Conservation (phyloP, 2,797 vertebrate species). For the Iguana delicatissima region DNA sequence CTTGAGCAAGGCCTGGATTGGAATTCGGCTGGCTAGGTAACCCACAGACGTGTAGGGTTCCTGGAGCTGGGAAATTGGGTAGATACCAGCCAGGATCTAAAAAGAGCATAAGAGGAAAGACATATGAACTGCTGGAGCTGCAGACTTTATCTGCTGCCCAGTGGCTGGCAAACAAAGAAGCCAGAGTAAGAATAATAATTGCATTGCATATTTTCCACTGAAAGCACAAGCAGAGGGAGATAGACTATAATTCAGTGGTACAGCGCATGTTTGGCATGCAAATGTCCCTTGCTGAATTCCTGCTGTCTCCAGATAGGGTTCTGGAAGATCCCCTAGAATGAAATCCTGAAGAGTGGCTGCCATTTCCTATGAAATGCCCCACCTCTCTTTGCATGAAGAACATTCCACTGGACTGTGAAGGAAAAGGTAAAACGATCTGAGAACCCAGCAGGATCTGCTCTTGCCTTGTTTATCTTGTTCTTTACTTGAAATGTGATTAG, state of each 20-base stretch:
- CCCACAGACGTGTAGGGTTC: slow-evolving; percentile 94
- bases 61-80: slow-evolving; percentile 92
- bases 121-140: background rate
- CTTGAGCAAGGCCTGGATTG: slow-evolving; percentile 84
- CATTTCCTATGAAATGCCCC: background rate
- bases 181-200: background rate
- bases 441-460: too few relatives aligned
- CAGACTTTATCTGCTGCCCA: background rate
- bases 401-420: too few relatives aligned
- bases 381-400: too few relatives aligned
- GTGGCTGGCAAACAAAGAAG: background rate
- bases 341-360: background rate
- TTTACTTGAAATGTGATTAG: too few relatives aligned
- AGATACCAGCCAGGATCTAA: slow-evolving; percentile 91
- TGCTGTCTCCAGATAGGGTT: background rate
- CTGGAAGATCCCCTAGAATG: background rate
- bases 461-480: too few relatives aligned
- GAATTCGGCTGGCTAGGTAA: slow-evolving; percentile 87
- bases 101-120: background rate
- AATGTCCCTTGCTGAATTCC: background rate
- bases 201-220: background rate
- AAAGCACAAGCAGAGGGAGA: background rate
- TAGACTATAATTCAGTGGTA: too few relatives aligned
- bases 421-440: too few relatives aligned
- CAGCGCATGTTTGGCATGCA: background rate